Conservation (phyloP, 2,113 vertebrate genomes). For the Heptranchias perlo region DNA sequence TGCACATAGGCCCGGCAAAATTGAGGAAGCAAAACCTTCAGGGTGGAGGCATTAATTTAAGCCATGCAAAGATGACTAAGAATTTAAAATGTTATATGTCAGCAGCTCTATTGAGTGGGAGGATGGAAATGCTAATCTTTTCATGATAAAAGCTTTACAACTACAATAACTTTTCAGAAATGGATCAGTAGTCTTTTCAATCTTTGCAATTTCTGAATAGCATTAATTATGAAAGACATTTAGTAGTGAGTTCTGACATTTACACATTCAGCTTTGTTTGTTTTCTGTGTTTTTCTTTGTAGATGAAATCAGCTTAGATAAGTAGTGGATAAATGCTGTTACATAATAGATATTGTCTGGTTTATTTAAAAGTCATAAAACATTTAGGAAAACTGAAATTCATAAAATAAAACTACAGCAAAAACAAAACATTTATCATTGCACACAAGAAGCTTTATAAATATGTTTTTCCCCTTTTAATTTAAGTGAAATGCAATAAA, state of each 20-base stretch:
- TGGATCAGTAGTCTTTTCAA: not conserved
- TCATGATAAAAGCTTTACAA: conserved; percentile 10
- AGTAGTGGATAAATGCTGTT: not conserved
- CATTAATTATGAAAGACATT: not conserved
- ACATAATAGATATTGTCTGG: not conserved
- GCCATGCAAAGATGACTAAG: conserved; percentile 14
- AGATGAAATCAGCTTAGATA: not conserved
- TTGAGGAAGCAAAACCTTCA: not conserved
- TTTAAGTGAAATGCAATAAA: not conserved
- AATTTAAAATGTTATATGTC: conserved; percentile 22
- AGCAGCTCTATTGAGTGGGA: not conserved
- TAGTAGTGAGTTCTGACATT: not conserved
- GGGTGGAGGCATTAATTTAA: not conserved
- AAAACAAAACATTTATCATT: not conserved
- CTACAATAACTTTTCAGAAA: conserved; percentile 22
- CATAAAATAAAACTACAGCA: not conserved
- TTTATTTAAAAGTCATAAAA: not conserved
- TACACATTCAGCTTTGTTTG: conserved; percentile 7
- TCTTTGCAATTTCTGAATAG: conserved; percentile 19
- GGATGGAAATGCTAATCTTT: conserved; percentile 21
- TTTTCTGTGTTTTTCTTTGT: not conserved
- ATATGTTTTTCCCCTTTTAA: not conserved
- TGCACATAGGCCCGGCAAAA: not conserved
- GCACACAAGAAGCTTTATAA: not conserved
- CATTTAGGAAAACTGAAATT: not conserved